phyloP scores from a whole-genome alignment of 2,113 vertebrate species.

The Oreochromis tanganicae region DNA sequence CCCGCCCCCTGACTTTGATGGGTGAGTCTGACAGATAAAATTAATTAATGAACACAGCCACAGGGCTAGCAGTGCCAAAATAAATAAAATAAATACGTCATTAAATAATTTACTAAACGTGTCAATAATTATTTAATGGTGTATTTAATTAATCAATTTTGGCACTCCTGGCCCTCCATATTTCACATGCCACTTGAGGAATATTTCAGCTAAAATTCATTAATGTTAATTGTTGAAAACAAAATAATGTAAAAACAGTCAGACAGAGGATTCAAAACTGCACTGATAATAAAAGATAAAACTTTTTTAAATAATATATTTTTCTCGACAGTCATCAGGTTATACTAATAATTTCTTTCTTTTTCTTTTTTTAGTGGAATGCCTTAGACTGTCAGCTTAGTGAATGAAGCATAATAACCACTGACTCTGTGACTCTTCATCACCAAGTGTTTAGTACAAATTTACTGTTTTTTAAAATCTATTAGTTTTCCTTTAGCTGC shows the following conservation, averaged over 20 bases:
- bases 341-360: neutral
- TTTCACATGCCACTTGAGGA: neutral
- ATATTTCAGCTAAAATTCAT: neutral
- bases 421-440: neutral
- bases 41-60: too few relatives aligned
- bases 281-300: neutral
- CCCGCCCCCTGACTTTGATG: neutral
- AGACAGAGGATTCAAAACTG: neutral
- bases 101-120: neutral
- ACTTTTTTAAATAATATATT: neutral
- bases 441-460: neutral
- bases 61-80: too few relatives aligned
- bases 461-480: neutral
- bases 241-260: neutral
- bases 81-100: neutral
- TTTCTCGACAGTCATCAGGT: too few relatives aligned
- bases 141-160: neutral
- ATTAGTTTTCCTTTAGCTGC: neutral
- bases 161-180: neutral
- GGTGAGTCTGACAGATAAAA: neutral
- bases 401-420: neutral
- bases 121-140: neutral
- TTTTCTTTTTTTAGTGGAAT: neutral
- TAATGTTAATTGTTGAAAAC: neutral
- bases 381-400: neutral